Percentiles rank a stretch among this genome's conserved stretches.
These are phyloP conservation scores for Cardiocondyla obscurior DNA, from an alignment of 1,140 invertebrate genomes.

Conservation along the genomic window DNA sequence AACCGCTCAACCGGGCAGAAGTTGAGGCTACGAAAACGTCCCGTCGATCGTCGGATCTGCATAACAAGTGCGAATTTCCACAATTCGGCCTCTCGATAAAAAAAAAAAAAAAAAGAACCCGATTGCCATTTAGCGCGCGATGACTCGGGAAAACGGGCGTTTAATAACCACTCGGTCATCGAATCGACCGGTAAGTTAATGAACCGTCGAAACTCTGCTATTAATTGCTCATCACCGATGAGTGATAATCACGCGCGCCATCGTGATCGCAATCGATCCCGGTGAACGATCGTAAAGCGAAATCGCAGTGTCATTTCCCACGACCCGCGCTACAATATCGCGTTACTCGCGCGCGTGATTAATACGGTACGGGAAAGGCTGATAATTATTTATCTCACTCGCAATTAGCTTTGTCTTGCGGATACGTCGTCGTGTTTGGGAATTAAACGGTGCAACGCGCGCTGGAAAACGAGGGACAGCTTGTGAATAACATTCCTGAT, in stretches of 20 bases:
- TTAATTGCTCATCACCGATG: slow-evolving; percentile 64
- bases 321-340: slow-evolving; percentile 67
- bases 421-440: neutral
- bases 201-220: slow-evolving; percentile 61
- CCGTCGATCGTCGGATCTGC: neutral
- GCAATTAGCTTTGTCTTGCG: neutral
- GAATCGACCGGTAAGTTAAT: slow-evolving; percentile 62
- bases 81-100: neutral
- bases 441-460: neutral
- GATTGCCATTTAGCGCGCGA: slow-evolving; percentile 12
- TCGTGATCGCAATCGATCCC: slow-evolving; percentile 60
- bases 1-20: slow-evolving; percentile 33
- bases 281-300: slow-evolving; percentile 75
- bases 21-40: neutral
- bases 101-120: slow-evolving; percentile 49
- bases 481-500: slow-evolving; percentile 48
- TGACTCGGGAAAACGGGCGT: slow-evolving; percentile 59
- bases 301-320: slow-evolving; percentile 78
- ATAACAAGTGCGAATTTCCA: neutral
- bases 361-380: neutral
- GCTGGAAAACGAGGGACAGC: neutral
- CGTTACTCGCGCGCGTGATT: slow-evolving; percentile 1
- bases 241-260: slow-evolving; percentile 64
- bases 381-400: slow-evolving; percentile 32
- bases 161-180: slow-evolving; percentile 59